phyloP scores from a whole-genome alignment of 2,113 vertebrate genomes.

The Aegypius monachus region DNA sequence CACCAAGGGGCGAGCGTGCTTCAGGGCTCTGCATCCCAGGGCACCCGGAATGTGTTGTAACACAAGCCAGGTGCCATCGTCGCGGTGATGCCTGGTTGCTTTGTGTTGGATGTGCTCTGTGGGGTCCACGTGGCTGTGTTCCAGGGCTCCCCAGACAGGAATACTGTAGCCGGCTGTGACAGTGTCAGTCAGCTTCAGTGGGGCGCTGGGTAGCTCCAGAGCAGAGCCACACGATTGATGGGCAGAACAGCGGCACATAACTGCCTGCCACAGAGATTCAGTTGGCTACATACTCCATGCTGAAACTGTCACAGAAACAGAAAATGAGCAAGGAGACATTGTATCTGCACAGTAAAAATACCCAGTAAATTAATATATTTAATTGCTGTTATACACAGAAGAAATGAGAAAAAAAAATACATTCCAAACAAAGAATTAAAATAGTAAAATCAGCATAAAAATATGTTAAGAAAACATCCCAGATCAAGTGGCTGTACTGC shows the following conservation, averaged over 20 bases:
- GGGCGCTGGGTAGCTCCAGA: neutral
- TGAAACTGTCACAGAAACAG: neutral
- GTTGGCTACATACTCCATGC: neutral
- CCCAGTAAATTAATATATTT: constrained; percentile 54
- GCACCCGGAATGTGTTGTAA: fast-evolving
- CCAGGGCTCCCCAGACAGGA: neutral
- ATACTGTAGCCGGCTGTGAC: neutral
- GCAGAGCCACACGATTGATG: neutral
- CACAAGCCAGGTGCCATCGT: neutral
- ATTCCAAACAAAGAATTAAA: constrained; percentile 50
- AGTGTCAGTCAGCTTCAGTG: neutral
- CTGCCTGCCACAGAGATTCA: neutral
- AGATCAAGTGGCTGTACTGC: constrained; percentile 5
- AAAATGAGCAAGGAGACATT: neutral
- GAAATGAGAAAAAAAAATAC: constrained; percentile 38
- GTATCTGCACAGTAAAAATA: neutral
- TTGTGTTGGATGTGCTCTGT: neutral
- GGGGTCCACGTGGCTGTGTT: neutral
- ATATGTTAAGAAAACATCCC: constrained; percentile 38
- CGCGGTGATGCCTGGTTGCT: fast-evolving
- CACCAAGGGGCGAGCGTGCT: neutral
- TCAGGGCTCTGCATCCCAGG: neutral
- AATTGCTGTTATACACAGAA: constrained; percentile 55
- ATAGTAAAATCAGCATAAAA: constrained; percentile 48
- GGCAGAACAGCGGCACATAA: neutral